phyloP scores from a whole-genome alignment of 1,140 invertebrate species.

The Drosophila lacteicornis region DNA sequence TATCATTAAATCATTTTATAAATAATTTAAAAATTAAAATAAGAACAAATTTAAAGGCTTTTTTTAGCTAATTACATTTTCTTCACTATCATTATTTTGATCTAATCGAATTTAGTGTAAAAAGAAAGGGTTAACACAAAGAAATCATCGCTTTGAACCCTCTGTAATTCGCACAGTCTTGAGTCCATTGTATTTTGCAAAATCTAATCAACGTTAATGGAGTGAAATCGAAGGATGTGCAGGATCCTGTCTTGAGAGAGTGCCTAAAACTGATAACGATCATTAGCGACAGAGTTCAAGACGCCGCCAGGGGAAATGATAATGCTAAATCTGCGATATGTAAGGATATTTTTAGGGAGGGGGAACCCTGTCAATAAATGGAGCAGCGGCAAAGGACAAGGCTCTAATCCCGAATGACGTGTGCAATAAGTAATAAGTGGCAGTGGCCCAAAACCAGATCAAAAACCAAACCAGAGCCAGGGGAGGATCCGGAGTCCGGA shows the following conservation, averaged over 20 bases:
- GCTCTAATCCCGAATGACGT: conserved; percentile 65
- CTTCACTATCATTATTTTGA: too few species aligned
- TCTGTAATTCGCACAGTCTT: background rate
- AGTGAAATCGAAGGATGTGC: background rate
- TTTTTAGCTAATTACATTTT: background rate
- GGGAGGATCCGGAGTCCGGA: conserved; percentile 15
- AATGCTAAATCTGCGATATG: background rate
- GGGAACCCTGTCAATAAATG: conserved; percentile 69
- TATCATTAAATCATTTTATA: too few species aligned
- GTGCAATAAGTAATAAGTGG: conserved; percentile 55
- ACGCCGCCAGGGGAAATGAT: conserved; percentile 55
- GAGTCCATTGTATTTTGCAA: background rate
- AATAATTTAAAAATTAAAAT: too few species aligned
- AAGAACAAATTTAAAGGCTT: background rate
- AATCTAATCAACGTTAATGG: conserved; percentile 22
- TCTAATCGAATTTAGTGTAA: too few species aligned
- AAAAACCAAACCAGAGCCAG: conserved; percentile 12
- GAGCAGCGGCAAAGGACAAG: conserved; percentile 42
- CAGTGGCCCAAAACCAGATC: conserved; percentile 37
- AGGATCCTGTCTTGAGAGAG: background rate
- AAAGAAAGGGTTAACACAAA: background rate
- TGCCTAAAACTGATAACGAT: conserved; percentile 55
- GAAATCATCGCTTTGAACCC: background rate
- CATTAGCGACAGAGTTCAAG: conserved; percentile 29
- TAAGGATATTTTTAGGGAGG: background rate